phyloP scores from a whole-genome alignment of 2,797 vertebrate species.

The Chrysocyon brachyurus region DNA sequence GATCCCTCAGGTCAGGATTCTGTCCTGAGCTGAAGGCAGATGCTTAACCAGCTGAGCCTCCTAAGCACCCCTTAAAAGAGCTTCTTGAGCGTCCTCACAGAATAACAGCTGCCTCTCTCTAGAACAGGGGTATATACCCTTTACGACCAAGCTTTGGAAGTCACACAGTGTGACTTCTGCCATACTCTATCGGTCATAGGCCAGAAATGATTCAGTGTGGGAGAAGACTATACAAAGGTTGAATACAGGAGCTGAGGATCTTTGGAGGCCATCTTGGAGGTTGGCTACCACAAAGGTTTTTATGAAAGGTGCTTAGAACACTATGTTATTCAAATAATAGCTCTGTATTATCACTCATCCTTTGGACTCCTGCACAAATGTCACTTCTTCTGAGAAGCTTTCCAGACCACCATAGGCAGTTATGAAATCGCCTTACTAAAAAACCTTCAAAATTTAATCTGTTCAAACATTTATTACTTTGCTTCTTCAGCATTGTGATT shows the following conservation, averaged over 20 bases:
- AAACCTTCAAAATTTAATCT: not conserved
- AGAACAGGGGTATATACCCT: not conserved
- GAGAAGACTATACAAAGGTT: not conserved
- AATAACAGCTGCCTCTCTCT: not conserved
- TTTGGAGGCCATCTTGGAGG: not conserved
- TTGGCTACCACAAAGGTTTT: not conserved
- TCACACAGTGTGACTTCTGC: not conserved
- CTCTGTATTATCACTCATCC: not conserved
- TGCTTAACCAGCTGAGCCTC: not conserved
- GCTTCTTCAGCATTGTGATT: not conserved
- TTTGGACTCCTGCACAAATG: not conserved
- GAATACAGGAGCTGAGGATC: not conserved
- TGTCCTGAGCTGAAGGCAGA: not conserved
- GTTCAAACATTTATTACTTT: not conserved
- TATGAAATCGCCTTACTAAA: not conserved
- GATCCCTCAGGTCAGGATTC: not conserved
- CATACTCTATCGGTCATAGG: not conserved
- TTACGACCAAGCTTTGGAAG: not conserved
- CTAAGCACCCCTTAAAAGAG: not conserved
- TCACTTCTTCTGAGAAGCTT: not conserved
- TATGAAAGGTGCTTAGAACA: not conserved
- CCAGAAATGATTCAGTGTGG: not conserved
- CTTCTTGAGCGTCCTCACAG: not conserved
- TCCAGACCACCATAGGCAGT: not conserved
- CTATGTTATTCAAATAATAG: not conserved